Evolutionary conservation across 1,140 invertebrate genomes (phyloP).

Genomic region (Danaus plexippus): DNA sequence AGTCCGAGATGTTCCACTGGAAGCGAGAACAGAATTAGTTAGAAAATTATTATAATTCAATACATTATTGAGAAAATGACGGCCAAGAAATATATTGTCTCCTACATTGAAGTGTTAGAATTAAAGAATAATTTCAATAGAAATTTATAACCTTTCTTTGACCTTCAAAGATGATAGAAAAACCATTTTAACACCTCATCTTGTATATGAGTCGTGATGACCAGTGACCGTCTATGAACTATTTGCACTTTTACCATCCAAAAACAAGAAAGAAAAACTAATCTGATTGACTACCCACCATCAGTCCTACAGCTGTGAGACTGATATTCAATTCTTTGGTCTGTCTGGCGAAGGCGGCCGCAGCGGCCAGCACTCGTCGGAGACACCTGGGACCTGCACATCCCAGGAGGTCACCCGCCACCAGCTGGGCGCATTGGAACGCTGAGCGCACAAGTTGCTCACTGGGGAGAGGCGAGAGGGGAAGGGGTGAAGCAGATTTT

Average conservation of each 20-base stretch:
- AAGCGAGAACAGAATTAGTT: slow-evolving; percentile 3
- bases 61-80: neutral
- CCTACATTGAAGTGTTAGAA: too few relatives aligned
- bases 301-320: slow-evolving; percentile 95
- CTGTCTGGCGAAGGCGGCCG: slow-evolving; percentile 96
- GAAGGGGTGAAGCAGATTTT: neutral
- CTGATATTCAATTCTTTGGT: slow-evolving; percentile 98
- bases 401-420: slow-evolving; percentile 96
- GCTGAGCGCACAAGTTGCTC: slow-evolving; percentile 93
- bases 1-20: slow-evolving; percentile 98
- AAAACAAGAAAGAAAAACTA: neutral
- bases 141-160: too few relatives aligned
- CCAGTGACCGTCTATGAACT: neutral
- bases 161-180: too few relatives aligned
- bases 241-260: neutral
- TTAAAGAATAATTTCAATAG: neutral
- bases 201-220: too few relatives aligned
- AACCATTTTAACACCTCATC: too few relatives aligned
- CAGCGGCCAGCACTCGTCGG: slow-evolving; percentile 92
- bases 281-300: slow-evolving; percentile 76
- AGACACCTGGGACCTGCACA: slow-evolving; percentile 89
- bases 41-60: neutral
- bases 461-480: slow-evolving; percentile 57
- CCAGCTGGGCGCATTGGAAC: slow-evolving; percentile 96
- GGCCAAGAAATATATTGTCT: neutral